Base-by-base conservation (phyloP, 2,888 invertebrate species). In the Acanthosepion pharaonis region DNA sequence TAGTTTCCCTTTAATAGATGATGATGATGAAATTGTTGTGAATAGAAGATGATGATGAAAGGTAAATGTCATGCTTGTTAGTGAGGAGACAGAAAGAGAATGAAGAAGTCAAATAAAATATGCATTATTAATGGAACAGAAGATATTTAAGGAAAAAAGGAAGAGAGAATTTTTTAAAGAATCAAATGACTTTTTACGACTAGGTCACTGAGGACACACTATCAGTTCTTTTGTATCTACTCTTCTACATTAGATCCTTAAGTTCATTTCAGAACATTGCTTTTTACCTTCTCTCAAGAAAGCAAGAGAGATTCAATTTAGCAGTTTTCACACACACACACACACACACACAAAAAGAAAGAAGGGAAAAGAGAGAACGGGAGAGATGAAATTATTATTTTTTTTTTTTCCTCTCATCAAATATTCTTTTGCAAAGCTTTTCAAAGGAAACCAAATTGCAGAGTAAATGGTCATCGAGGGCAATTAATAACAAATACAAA, bases 61-160 rank as follows among this genome's bases (percentile, higher is more conserved):
- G 78, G n/a, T 78, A 78, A 78, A 78, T 78, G 78, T 78, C 78
- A 78, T 78, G 78, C 78, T 78, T 78, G 78, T 78, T 78, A 78
- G n/a, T 78, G 78, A 78, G 15, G n/a, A n/a, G 78, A 18, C 4
- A n/a, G 55, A 2, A 78, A 11, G n/a, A 15, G 78, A 59, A 5
- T 59, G 59, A 23, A 20, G 23, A 23, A 59, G 59, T 59, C 59
- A 59, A 59, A 51, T 51, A 51, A 59, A 59, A 20, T 20, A 15
- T 18, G 18, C 55, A 55, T 55, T 23, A 20, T 59, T 59, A 33
- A n/a, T 78, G 3, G 15, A 78, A n/a, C 28, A n/a, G 8, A n/a
- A 78, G n/a, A 15, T 78, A 15, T 15, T 78, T 78, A 33, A n/a
- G 11, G n/a, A 33, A 78, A 78, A n/a, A 78, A 33, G 18, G 33